Base-by-base conservation (phyloP, 2,888 invertebrate genomes). In the Agrotis puta region DNA sequence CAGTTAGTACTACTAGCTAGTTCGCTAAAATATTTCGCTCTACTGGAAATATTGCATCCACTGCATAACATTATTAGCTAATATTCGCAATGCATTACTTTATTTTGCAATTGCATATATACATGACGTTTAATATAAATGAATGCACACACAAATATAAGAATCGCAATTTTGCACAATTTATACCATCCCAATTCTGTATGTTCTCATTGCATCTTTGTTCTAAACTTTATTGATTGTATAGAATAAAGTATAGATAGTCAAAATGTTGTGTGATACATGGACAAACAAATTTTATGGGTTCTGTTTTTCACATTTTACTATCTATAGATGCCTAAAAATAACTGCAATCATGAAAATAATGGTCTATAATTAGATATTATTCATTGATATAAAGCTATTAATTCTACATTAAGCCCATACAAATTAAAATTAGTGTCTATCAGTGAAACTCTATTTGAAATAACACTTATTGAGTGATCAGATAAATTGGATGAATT, bases 11-110 rank as follows among this genome's bases (percentile, higher is more conserved):
- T 53, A 14, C 33, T 18, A 64, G 14, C 22, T 22, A 50, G n/a
- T 71, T 56, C 51, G 39, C 22, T 47, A 50, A 54, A 59, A 57
- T 20, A 61, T 9, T 43, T 51, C 6, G 58, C 65, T 48, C 7
- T 45, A 59, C 14, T 48, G 13, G 20, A 45, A 14, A 50, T 54
- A 56, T 53, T 56, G 54, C 27, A 47, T 16, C n/a, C 1, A 51
- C 16, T 47, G 51, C 39, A 74, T 53, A 27, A n/a, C 9, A 48
- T 9, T 7, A n/a, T 43, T 61, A 24, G 57, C 24, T 24, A 57
- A 20, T 20, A 65, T 48, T 66, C 22, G 50, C 53, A 65, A 43
- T 53, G 13, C n/a, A 47, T 9, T 18, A 11, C n/a, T 27, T 22
- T 18, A 11, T 22, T 39, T 62, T 22, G 33, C 14, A 39, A 24